Evolutionary conservation across 2,113 vertebrate genomes (phyloP), one percentile per base, ranked within the genome.

Genomic region (Panthera tigris): DNA sequence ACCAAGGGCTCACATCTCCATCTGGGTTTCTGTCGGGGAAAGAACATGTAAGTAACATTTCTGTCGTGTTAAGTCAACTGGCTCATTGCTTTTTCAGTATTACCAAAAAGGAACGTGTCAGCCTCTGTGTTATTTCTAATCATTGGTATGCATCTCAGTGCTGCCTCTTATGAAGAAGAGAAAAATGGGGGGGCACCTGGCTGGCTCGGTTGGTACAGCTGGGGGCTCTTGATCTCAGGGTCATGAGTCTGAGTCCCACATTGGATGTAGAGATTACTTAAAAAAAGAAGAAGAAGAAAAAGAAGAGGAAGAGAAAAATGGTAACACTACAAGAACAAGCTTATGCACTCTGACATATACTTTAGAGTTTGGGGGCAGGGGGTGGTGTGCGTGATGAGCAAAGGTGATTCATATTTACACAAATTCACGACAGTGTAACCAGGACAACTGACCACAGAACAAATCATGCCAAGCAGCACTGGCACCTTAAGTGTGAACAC

Each of bases 1-100:
- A 99, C 99, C 99, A 99, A 0, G 99, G 99, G 97, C 99, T 99
- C 93, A 99, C 99, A 12, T 99, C 99, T 63, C 99, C 99, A 74
- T 99, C 99, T 0, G 99, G 99, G 94, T 99, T 99, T 98, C 99
- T 99, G 98, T 91, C 90, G 98, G 95, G 55, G 89, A 97, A 98
- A 94, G 93, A 55, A 87, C 96, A 61, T 2, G 15, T 0, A 11
- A 1, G 52, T 57, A n/a, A 96, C 69, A 57, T 7, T 84, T 73
- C 29, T 29, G 2, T 68, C 31, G 1, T 29, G 86, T 90, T 52
- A 95, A 33, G 52, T 73, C 65, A 76, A 12, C 82, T 66, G 71
- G 41, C 23, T 79, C 52, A 19, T 29, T 76, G 45, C 21, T 89
- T 68, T 68, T 89, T 85, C 94, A 74, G 85, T 45, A 81, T 89